Base-by-base conservation (phyloP, 2,888 invertebrate genomes). In the Cephus nigrinus region DNA sequence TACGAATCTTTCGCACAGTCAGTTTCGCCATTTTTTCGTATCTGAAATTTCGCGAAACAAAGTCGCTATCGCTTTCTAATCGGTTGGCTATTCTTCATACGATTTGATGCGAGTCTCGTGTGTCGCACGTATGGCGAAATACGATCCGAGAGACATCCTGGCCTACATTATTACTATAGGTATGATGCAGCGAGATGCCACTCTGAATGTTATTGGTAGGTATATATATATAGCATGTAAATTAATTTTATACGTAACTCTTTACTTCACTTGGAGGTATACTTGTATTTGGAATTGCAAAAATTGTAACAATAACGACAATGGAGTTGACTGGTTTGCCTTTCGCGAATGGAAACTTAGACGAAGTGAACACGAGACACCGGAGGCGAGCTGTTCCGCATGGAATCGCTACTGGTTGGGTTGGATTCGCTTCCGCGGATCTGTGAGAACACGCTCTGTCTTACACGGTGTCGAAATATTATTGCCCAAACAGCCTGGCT, bases 61-160 rank as follows among this genome's bases (percentile, higher is more conserved):
- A 86, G 83, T 84, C 55, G 86, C 85, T 89, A 90, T 90, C 89
- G 88, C 86, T 84, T 55, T 85, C 86, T 90, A 90, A 90, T 91
- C 89, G 89, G 85, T 88, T 23, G 55, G 55, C 9, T 90, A 88
- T 90, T 90, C 89, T 85, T 85, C 88, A 86, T 88, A 87, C 86
- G 88, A 87, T 83, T 88, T 83, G 84, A 80, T 77, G 83, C 76
- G 82, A 86, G 90, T 90, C 87, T 91, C 89, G 86, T 88, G 90
- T 91, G 88, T 91, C 90, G 89, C 91, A 82, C 86, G 88, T 88
- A 90, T 87, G 86, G 86, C 88, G 91, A 91, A 91, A 91, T 90
- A 88, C 84, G 90, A 91, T 88, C 86, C 85, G 85, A 85, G 87
- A 87, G 88, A 89, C 89, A 89, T 90, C 88, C 91, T 91, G 90